Base-by-base conservation (phyloP, 2,888 invertebrate genomes). In the Cantharis lateralis region DNA sequence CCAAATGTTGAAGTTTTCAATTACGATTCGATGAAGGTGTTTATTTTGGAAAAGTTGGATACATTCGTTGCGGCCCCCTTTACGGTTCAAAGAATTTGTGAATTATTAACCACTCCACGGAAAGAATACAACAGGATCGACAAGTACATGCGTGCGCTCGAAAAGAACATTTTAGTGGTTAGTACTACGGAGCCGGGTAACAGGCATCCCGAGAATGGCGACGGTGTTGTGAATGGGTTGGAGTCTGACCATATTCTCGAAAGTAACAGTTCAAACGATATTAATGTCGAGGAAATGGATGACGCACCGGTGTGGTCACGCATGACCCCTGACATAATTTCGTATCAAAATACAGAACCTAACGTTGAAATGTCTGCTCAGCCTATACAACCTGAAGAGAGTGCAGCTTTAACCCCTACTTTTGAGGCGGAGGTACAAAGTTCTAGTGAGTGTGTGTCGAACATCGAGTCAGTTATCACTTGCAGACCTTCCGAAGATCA, bases 101-200 rank as follows among this genome's bases (percentile, higher is more conserved):
- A 99, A 88, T 90, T 99, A 26, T 89, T 99, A 2, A 95, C 96
- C 3, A 93, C 93, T 81, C 98, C 99, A 1, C 92, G 94, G 18
- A 96, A 96, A 87, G 98, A 99, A 86, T 99, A 99, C 88, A 96
- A 95, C 85, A 92, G 97, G 79, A 95, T 97, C 79, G 99, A 98
- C 87, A 99, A 99, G 88, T 99, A 95, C 87, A 95, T 99, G 94
- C 91, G 98, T 77, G 99, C 98, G 0, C 91, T 99, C 77, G 99
- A 99, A 88, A 99, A 99, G 88, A 96, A 96, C 84, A 95, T 97
- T 82, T 89, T 96, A 83, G 97, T 97, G 77, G 96, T 97, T 10
- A 93, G 93, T 86, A 93, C 94, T 32, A 91, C 91, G 82, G 94
- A 92, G 84, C 94, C 94, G 2, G 93, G 93, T 13, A 92, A 90